Percentiles rank a stretch among this genome's conserved stretches.
These are phyloP conservation scores for Ormyrus nitidulus DNA, from an alignment of 2,888 invertebrate genomes.

Conservation along the genomic window DNA sequence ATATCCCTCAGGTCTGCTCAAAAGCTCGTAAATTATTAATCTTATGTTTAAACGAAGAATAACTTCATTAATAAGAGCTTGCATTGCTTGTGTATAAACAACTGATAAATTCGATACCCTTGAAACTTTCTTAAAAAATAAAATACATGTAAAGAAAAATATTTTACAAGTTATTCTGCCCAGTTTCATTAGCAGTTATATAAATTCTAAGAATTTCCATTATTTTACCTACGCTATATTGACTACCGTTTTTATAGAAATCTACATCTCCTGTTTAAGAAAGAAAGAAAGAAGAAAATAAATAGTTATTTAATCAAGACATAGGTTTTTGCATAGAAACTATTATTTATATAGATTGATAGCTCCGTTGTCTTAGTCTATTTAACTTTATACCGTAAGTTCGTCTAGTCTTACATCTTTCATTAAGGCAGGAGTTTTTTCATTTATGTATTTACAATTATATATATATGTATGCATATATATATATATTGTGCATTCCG, in stretches of 20 bases:
- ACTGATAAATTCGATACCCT: neutral
- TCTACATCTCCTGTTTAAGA: constrained; percentile 30
- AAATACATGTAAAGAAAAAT: constrained; percentile 30
- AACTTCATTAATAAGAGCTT: constrained; percentile 42
- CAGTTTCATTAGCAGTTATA: constrained; percentile 21
- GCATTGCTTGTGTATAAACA: constrained; percentile 20
- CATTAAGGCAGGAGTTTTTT: constrained; percentile 73
- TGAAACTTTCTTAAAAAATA: constrained; percentile 24
- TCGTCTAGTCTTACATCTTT: constrained; percentile 71
- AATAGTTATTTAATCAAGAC: constrained; percentile 11
- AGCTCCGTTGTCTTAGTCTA: constrained; percentile 62
- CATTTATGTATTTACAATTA: constrained; percentile 64
- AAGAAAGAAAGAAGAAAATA: constrained; percentile 21
- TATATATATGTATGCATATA: constrained; percentile 62
- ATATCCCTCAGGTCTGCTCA: constrained; percentile 23
- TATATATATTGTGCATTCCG: constrained; percentile 53
- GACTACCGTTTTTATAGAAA: constrained; percentile 61
- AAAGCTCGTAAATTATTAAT: constrained; percentile 44
- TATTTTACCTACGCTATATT: constrained; percentile 64
- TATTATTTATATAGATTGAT: constrained; percentile 59
- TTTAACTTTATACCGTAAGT: constrained; percentile 64
- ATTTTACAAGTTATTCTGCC: constrained; percentile 32
- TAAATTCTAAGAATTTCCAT: constrained; percentile 26
- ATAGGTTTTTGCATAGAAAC: constrained; percentile 11
- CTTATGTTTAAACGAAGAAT: constrained; percentile 49